These are phyloP conservation scores for Leucophora obtusa DNA, from an alignment of 2,888 invertebrate genomes.

Conservation along the genomic window DNA sequence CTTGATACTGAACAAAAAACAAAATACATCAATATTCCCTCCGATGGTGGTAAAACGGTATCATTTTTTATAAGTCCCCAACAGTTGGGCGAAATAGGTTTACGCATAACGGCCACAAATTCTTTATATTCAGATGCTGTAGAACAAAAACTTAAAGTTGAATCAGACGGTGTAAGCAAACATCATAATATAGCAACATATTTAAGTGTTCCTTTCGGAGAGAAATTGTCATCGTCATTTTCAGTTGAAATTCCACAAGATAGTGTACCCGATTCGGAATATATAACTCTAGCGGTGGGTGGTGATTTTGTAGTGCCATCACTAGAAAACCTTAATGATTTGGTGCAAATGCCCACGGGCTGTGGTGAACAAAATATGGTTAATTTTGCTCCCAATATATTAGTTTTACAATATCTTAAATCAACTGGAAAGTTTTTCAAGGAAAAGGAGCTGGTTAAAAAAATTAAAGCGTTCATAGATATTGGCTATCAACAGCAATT, in stretches of 20 bases:
- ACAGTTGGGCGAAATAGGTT: conserved; percentile 83
- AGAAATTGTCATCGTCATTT: not conserved
- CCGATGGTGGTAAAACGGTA: conserved; percentile 82
- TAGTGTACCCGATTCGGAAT: conserved; percentile 81
- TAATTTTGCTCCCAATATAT: conserved; percentile 83
- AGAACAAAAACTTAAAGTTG: conserved; percentile 82
- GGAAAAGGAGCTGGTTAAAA: conserved; percentile 68
- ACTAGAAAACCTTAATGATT: conserved; percentile 81
- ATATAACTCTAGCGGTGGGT: conserved; percentile 79
- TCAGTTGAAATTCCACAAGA: conserved; percentile 82
- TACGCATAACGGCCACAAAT: conserved; percentile 83
- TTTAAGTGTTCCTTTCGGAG: not conserved
- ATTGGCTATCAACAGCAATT: conserved; percentile 87
- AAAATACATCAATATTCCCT: conserved; percentile 80
- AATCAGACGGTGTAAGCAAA: conserved; percentile 86
- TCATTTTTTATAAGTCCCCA: conserved; percentile 87
- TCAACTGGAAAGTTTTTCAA: conserved; percentile 69
- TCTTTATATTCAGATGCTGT: conserved; percentile 80
- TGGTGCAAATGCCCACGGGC: conserved; percentile 83
- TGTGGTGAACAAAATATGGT: conserved; percentile 87
- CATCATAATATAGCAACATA: conserved; percentile 7
- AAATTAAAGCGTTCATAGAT: conserved; percentile 76
- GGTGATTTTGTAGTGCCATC: conserved; percentile 80
- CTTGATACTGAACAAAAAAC: conserved; percentile 63
- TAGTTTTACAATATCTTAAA: conserved; percentile 82